Percentiles rank a stretch among this genome's conserved stretches.
Conservation (phyloP, 2,113 vertebrate species). For the Cricetomys ansorgei region DNA sequence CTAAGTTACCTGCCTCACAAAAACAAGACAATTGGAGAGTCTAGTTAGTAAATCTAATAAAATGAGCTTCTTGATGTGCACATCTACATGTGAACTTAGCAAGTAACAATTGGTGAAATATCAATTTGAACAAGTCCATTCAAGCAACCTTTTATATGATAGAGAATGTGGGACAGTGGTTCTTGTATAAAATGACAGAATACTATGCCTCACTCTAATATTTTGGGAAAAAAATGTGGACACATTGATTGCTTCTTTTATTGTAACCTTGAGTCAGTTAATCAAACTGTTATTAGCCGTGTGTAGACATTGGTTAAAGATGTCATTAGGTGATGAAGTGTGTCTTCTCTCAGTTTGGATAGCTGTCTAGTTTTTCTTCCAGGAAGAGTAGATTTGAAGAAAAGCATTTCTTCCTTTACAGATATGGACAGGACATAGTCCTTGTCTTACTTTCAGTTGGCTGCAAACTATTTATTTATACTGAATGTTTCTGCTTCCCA, state of each 20-base stretch:
- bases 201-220: not conserved
- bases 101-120: not conserved
- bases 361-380: not conserved
- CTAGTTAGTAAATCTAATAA: not conserved
- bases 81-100: not conserved
- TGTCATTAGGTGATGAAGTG: not conserved
- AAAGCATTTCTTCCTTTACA: not conserved
- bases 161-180: not conserved
- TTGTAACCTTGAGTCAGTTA: not conserved
- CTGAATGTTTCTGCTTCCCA: not conserved
- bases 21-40: not conserved
- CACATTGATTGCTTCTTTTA: not conserved
- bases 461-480: not conserved
- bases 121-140: not conserved
- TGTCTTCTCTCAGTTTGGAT: rapidly evolving
- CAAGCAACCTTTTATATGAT: not conserved
- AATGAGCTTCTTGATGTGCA: not conserved
- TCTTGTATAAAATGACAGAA: not conserved
- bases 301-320: not conserved
- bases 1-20: not conserved
- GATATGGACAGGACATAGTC: not conserved
- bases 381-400: not conserved
- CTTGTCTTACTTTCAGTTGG: not conserved
- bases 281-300: not conserved
- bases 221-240: not conserved